Conservation (phyloP, 1,140 invertebrate species). For the Helicoverpa zea region DNA sequence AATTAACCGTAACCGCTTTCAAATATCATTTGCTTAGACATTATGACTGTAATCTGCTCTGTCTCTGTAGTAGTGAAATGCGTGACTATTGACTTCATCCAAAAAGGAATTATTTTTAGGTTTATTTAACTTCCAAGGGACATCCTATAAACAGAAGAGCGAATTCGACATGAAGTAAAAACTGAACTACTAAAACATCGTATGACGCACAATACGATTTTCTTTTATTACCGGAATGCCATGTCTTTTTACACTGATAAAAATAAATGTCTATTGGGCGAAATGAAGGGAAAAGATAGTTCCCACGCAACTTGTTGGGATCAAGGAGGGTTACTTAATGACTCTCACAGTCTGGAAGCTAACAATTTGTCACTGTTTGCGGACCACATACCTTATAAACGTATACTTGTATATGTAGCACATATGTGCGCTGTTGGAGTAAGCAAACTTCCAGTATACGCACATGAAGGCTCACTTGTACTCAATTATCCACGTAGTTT, state of each 20-base stretch:
- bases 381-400: slow-evolving; percentile 4
- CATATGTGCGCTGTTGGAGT: not conserved
- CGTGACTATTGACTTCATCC: too few relatives aligned
- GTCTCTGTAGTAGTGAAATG: too few relatives aligned
- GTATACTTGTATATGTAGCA: not conserved
- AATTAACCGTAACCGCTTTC: not conserved
- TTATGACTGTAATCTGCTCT: too few relatives aligned
- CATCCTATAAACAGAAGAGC: too few relatives aligned
- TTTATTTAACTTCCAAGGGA: too few relatives aligned
- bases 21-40: not conserved
- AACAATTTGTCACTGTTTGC: slow-evolving; percentile 40
- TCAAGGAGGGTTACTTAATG: slow-evolving; percentile 42
- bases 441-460: not conserved
- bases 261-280: slow-evolving; percentile 28
- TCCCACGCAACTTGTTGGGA: slow-evolving; percentile 32
- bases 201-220: slow-evolving; percentile 8
- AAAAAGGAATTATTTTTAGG: too few relatives aligned
- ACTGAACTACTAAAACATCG: not conserved
- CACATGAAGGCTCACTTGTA: too few relatives aligned
- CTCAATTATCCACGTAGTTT: not conserved
- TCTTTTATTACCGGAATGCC: slow-evolving; percentile 15
- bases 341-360: slow-evolving; percentile 13
- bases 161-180: too few relatives aligned
- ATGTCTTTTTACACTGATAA: slow-evolving; percentile 6
- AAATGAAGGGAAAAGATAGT: slow-evolving; percentile 29